Percentiles rank a stretch among this genome's conserved stretches.
These are phyloP conservation scores for Drosophila pruinosa DNA, from an alignment of 1,140 invertebrate genomes.

Conservation along the genomic window DNA sequence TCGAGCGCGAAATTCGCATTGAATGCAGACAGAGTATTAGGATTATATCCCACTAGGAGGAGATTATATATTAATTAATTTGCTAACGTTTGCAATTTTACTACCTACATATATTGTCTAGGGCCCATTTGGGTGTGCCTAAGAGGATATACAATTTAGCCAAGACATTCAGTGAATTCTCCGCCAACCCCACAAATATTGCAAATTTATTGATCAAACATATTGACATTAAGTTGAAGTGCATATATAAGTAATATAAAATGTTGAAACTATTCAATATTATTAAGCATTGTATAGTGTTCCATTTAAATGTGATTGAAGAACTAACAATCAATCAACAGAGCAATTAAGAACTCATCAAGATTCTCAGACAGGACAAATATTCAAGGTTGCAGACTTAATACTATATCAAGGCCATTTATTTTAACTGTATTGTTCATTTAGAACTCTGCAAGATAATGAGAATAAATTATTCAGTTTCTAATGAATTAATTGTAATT, in stretches of 20 bases:
- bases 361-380: neutral
- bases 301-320: too few species aligned
- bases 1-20: conserved; percentile 66
- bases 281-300: too few species aligned
- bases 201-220: too few species aligned
- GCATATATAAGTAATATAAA: too few species aligned
- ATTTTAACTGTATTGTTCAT: neutral
- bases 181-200: too few species aligned
- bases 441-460: neutral
- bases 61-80: conserved; percentile 76
- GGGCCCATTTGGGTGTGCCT: conserved; percentile 36
- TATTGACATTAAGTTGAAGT: too few species aligned
- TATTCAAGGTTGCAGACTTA: neutral
- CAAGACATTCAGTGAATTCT: neutral
- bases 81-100: conserved; percentile 61
- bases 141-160: conserved; percentile 38
- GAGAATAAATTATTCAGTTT: neutral
- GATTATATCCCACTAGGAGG: conserved; percentile 36
- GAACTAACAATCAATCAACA: too few species aligned
- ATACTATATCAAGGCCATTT: fast-evolving
- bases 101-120: conserved; percentile 50
- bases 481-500: neutral
- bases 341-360: too few species aligned
- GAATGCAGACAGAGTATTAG: conserved; percentile 22
- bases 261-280: too few species aligned